A percentile compares a stretch with the other conserved stretches of the same genome.
phyloP scores from a whole-genome alignment of 30 jellyfish, hydroid and myxozoan genomes.

The Rhopilema esculentum region DNA sequence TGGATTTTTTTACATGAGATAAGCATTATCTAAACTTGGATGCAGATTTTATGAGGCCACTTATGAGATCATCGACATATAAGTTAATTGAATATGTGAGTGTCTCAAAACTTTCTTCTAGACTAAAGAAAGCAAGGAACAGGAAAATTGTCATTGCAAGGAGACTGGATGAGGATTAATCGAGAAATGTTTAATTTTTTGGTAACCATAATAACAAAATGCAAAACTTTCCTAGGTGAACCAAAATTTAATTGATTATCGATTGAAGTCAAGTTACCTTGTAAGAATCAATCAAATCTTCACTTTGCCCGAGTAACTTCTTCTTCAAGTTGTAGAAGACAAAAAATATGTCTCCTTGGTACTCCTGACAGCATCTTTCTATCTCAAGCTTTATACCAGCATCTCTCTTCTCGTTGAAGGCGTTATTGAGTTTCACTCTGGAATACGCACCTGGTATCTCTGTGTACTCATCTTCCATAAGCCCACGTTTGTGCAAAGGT shows the following conservation, averaged over 20 bases:
- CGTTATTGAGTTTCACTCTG: constrained; percentile 46
- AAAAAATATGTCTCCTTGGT: constrained; percentile 31
- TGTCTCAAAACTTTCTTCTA: too few relatives aligned
- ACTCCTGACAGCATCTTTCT: constrained; percentile 56
- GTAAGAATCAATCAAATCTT: constrained; percentile 41
- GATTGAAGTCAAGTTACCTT: constrained; percentile 6
- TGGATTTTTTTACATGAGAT: neutral
- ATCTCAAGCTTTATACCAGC: constrained; percentile 67
- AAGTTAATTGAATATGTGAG: too few relatives aligned
- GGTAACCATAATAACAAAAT: too few relatives aligned
- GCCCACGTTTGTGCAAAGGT: constrained; percentile 61
- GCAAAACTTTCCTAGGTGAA: too few relatives aligned
- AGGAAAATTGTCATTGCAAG: too few relatives aligned
- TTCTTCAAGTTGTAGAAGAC: constrained; percentile 49
- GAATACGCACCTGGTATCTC: constrained; percentile 62
- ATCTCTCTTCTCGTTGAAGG: constrained; percentile 74
- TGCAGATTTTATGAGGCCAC: too few relatives aligned
- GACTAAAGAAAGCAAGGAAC: too few relatives aligned
- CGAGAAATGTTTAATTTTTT: too few relatives aligned
- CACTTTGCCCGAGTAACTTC: constrained; percentile 39
- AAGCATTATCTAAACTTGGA: neutral
- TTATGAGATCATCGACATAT: neutral
- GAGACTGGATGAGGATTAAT: too few relatives aligned
- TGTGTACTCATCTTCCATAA: constrained; percentile 54
- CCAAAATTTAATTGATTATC: too few relatives aligned